phyloP scores from a whole-genome alignment of 2,113 vertebrate species.

The Zosterops lateralis region DNA sequence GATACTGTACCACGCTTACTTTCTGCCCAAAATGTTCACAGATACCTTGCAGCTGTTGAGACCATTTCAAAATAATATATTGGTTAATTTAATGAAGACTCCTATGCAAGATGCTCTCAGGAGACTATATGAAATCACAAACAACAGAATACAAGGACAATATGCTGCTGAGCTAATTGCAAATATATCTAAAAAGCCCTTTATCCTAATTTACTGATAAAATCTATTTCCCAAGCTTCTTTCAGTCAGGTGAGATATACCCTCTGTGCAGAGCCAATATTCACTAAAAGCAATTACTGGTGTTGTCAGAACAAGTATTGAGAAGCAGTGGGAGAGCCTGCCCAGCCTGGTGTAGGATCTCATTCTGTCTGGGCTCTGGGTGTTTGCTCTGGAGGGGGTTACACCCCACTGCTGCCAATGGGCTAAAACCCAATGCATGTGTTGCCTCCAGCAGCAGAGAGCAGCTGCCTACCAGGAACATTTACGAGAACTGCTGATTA shows the following conservation, averaged over 20 bases:
- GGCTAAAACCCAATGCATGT: accelerated
- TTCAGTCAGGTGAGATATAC: not conserved
- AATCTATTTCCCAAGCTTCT: not conserved
- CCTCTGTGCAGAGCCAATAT: not conserved
- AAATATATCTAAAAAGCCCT: not conserved
- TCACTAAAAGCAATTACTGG: not conserved
- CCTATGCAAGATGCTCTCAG: not conserved
- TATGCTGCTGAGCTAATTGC: not conserved
- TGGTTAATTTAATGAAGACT: not conserved
- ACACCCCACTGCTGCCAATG: not conserved
- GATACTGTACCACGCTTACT: not conserved
- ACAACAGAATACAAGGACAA: not conserved
- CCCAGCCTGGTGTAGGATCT: not conserved
- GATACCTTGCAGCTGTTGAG: not conserved
- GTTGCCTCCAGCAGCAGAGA: not conserved
- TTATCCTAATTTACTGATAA: not conserved
- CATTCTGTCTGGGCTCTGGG: not conserved
- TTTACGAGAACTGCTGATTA: not conserved
- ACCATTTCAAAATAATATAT: not conserved
- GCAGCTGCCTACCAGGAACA: not conserved
- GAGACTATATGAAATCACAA: not conserved
- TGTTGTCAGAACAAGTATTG: not conserved
- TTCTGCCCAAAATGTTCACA: not conserved
- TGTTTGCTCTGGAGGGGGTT: not conserved
- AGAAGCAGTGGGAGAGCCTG: not conserved